Evolutionary conservation across 2,797 vertebrate species (phyloP).

Genomic region (Coranthus polyacanthus): DNA sequence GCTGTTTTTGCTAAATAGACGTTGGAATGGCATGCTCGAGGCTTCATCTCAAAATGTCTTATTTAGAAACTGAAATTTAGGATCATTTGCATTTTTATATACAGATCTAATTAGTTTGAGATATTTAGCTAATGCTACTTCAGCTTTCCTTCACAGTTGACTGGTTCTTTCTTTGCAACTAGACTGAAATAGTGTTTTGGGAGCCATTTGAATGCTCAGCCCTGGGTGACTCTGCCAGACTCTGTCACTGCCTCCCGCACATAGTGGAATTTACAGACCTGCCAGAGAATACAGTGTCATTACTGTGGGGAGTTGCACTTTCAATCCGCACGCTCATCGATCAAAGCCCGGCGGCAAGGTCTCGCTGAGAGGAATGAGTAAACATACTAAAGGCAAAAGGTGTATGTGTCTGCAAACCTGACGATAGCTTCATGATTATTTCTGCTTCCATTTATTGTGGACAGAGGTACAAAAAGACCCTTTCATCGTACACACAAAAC

Average conservation of each 20-base stretch:
- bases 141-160: slow-evolving; percentile 39
- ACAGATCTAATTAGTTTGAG: slow-evolving; percentile 31
- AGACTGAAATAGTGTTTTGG: slow-evolving; percentile 50
- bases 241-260: slow-evolving; percentile 51
- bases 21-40: slow-evolving; percentile 60
- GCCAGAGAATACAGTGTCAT: slow-evolving; percentile 56
- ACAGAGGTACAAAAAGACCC: no score
- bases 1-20: slow-evolving; percentile 26
- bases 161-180: slow-evolving; percentile 34
- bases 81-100: slow-evolving; percentile 45
- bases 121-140: slow-evolving; percentile 45
- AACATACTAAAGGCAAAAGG: slow-evolving; percentile 38
- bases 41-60: slow-evolving; percentile 44
- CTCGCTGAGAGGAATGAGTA: slow-evolving; percentile 43
- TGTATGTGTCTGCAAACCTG: slow-evolving; percentile 5
- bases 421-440: slow-evolving; percentile 12
- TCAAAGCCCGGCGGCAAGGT: slow-evolving; percentile 56
- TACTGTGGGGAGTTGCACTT: slow-evolving; percentile 61
- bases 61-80: slow-evolving; percentile 4
- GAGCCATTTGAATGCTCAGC: slow-evolving; percentile 70
- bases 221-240: slow-evolving; percentile 51
- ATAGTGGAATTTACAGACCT: slow-evolving; percentile 73
- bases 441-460: not conserved
- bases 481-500: no score
- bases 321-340: slow-evolving; percentile 52